Percentiles rank a stretch among this genome's conserved stretches.
phyloP scores from a whole-genome alignment of 2,797 vertebrate species.

The Nothura maculosa region DNA sequence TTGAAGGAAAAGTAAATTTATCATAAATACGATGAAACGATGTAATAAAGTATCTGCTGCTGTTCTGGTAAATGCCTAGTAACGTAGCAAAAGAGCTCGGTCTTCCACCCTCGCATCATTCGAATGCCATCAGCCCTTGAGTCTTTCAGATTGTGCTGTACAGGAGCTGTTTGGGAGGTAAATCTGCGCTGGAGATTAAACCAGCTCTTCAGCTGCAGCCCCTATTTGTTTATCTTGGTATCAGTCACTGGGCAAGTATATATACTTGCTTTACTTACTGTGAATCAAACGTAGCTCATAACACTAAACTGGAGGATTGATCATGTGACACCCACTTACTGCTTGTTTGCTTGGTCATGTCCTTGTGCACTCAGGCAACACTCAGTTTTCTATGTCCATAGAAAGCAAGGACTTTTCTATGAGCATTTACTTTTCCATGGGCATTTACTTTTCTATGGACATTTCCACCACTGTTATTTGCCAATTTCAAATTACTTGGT shows the following conservation, averaged over 20 bases:
- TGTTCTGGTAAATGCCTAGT: slow-evolving; percentile 37
- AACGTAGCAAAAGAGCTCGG: neutral
- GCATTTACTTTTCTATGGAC: neutral
- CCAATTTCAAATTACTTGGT: neutral
- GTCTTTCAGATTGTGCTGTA: slow-evolving; percentile 26
- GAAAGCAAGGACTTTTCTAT: neutral
- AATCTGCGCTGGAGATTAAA: neutral
- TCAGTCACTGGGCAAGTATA: neutral
- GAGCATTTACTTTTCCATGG: neutral
- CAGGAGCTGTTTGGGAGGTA: slow-evolving; percentile 7
- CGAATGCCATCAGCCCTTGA: neutral
- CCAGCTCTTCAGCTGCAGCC: neutral
- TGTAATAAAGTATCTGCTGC: neutral
- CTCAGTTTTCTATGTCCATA: neutral
- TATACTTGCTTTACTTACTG: neutral
- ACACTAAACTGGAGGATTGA: neutral
- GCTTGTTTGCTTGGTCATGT: neutral
- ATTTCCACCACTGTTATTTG: neutral
- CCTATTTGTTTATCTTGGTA: neutral
- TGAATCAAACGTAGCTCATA: neutral
- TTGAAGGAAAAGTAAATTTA: neutral
- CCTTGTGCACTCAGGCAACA: neutral
- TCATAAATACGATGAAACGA: neutral
- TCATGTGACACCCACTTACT: neutral
- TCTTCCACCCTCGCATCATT: neutral